These are phyloP conservation scores for Oryzias curvinotus DNA, from an alignment of 2,113 vertebrate species.

Conservation along the genomic window DNA sequence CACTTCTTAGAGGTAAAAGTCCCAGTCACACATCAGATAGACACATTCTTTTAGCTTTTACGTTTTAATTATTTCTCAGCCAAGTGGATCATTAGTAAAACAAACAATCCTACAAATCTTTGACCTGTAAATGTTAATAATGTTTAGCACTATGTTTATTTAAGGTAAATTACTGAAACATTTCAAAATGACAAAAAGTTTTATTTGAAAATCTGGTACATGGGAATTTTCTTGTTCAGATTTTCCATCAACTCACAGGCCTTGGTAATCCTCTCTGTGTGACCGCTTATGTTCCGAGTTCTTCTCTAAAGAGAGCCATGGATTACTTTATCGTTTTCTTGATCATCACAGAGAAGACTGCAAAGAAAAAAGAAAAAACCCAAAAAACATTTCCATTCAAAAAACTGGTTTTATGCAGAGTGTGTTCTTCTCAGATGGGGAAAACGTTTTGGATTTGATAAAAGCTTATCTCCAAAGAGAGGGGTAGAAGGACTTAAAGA, in stretches of 20 bases:
- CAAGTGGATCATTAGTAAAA: too few relatives aligned
- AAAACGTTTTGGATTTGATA: conserved; percentile 18
- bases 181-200: too few relatives aligned
- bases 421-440: background rate
- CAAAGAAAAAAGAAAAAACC: conserved; percentile 3
- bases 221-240: too few relatives aligned
- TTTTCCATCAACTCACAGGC: background rate
- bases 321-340: background rate
- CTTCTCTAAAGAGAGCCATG: background rate
- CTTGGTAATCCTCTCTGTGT: background rate
- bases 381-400: background rate
- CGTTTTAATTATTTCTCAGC: too few relatives aligned
- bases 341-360: background rate
- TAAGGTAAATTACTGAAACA: too few relatives aligned
- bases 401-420: background rate
- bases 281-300: background rate
- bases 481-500: background rate
- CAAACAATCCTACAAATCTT: too few relatives aligned
- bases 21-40: too few relatives aligned
- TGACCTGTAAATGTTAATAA: too few relatives aligned
- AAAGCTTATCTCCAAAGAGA: conserved; percentile 21
- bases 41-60: too few relatives aligned
- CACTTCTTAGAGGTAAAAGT: too few relatives aligned
- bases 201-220: too few relatives aligned
- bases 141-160: too few relatives aligned